Percentiles rank a stretch among this genome's conserved stretches.
phyloP scores from a whole-genome alignment of 2,113 vertebrate species.

The Megalops atlanticus region DNA sequence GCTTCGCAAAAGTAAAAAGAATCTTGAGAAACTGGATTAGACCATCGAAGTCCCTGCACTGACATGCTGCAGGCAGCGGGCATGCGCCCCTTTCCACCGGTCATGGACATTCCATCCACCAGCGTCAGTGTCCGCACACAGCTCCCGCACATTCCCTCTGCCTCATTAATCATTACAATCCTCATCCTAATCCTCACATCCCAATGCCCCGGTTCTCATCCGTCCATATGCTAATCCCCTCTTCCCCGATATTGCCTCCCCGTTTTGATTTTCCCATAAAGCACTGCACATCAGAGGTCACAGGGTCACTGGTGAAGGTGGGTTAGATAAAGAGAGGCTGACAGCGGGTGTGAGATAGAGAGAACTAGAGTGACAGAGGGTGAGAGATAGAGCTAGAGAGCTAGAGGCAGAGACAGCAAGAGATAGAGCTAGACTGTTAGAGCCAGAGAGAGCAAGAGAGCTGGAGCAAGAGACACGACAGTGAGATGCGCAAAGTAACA shows the following conservation, averaged over 20 bases:
- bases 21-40: too few species aligned
- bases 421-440: too few species aligned
- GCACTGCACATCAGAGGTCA: background rate
- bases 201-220: background rate
- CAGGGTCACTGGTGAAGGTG: background rate
- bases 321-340: too few species aligned
- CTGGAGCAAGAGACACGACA: too few species aligned
- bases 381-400: background rate
- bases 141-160: background rate
- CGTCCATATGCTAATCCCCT: background rate
- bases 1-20: too few species aligned
- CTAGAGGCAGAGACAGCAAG: too few species aligned
- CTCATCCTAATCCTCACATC: constrained; percentile 3
- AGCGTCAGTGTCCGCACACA: background rate
- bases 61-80: background rate
- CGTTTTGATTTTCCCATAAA: background rate
- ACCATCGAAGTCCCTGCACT: too few species aligned
- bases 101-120: too few species aligned
- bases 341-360: too few species aligned
- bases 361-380: too few species aligned
- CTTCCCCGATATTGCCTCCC: background rate
- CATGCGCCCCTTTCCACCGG: background rate
- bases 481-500: background rate
- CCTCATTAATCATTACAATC: background rate
- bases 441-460: too few species aligned